Percentiles rank a stretch among this genome's conserved stretches.
These are phyloP conservation scores for Oreortyx pictus DNA, from an alignment of 2,797 vertebrate species.

Conservation along the genomic window DNA sequence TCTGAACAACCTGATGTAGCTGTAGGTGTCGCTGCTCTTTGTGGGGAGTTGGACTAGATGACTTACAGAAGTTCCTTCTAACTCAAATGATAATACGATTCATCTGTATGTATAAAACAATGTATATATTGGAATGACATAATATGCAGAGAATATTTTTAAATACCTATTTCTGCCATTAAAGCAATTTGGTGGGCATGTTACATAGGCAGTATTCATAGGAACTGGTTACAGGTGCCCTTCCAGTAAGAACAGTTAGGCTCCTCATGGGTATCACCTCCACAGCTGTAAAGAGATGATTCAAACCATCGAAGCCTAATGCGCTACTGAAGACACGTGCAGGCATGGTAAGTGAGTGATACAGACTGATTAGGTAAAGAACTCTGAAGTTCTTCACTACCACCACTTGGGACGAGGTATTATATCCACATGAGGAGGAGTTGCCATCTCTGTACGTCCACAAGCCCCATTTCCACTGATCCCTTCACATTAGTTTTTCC, in stretches of 20 bases:
- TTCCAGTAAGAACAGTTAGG: not conserved
- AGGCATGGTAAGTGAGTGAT: not conserved
- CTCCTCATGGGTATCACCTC: not conserved
- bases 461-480: not conserved
- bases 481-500: not conserved
- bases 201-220: not conserved
- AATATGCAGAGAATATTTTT: not conserved
- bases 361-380: not conserved
- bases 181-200: not conserved
- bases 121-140: not conserved
- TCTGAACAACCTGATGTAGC: no score
- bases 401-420: not conserved
- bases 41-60: no score
- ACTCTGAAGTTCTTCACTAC: not conserved
- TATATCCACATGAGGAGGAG: not conserved
- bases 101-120: not conserved
- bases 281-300: not conserved
- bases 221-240: not conserved
- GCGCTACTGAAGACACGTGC: not conserved
- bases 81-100: not conserved
- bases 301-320: not conserved
- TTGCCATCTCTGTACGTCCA: not conserved
- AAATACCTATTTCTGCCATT: not conserved
- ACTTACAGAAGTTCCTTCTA: no score
- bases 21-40: no score